Evolutionary conservation across 35 echinoderm and acorn worm genomes (phyloP), one percentile per base, ranked within the genome.

Genomic region (Lytechinus pictus): DNA sequence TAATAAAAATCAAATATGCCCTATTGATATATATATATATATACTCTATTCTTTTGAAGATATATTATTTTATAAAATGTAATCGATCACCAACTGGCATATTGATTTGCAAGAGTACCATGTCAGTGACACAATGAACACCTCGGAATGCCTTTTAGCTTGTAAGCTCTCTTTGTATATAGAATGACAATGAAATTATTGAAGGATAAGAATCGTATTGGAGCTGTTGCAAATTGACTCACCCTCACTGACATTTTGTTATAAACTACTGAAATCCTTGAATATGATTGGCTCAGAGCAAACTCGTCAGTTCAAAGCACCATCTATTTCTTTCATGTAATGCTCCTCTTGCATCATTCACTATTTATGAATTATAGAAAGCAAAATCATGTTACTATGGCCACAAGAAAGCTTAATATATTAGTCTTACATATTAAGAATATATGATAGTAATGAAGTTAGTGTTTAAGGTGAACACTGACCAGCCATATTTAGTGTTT

Each of bases 61-160:
- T 79, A 79, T 79, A 79, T 79, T 79, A 79, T 79, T 79, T 79
- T 79, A 79, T 79, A 24, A 44, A 79, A 16, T 79, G 66, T 79
- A 79, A 79, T 79, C 66, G 14, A 79, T 79, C 66, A 24, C 21
- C 66, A 16, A 79, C 66, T 79, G 66, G 66, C 66, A 79, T 79
- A 24, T 79, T 24, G 66, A 79, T 79, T 79, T 79, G 9, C 13
- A 24, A 16, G 8, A 79, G 66, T 79, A 79, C 66, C 66, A 79
- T 79, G 66, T 79, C 19, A 7, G 66, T 79, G 66, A 79, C 19
- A 24, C 21, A 79, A 79, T 7, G 19, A 79, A 79, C 66, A 79
- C 72, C 79, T 55, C 53, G 14, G 52, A 95, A 95, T 87, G 87
- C 79, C 53, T 55, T 87, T 24, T 95, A 87, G 79, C 87, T 44